Evolutionary conservation across 2,888 invertebrate species (phyloP), one percentile per base, ranked within the genome.

Genomic region (Corythucha ciliata): DNA sequence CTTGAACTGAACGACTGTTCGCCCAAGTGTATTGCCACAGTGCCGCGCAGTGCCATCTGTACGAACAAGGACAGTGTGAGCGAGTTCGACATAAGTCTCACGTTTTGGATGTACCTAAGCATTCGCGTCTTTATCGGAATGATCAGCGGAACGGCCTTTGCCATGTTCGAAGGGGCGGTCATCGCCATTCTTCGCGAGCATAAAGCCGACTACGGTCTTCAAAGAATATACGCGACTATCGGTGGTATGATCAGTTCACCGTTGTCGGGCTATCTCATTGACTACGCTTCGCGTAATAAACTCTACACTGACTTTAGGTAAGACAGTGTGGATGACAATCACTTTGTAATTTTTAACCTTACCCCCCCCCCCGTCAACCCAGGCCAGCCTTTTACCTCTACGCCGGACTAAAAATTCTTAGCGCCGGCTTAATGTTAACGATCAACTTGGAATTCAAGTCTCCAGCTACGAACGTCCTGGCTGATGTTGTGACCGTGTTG

Each of bases 191-290:
- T 84, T 52, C 70, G 82, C 52, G 81, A 83, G 61, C 81, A 83
- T 62, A 76, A 79, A 59, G 84, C 83, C 0, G 84, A 84, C 69
- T 84, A 84, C 61, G 85, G 84, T 0, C 68, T 84, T 56, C 84
- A 84, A 68, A 71, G 82, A 52, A 78, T 83, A 51, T 84, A 82
- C 64, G 83, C 82, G 29, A 80, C 79, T 54, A 74, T 84, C 55
- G 84, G 84, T 1, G 82, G 81, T 22, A 83, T 83, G 79, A 80
- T 84, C 60, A 80, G 81, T n/a, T 82, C 83, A 1, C 84, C 83
- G 1, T 68, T 84, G 7, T 81, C 83, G 0, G 85, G 85, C 2
- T 62, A 79, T 60, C 71, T 84, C 41, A 82, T 85, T 45, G 83
- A 84, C 68, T 81, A 78, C 59, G 80, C 80, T n/a, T 83, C 82